phyloP scores from a whole-genome alignment of 1,140 invertebrate species.

The Camponotus pennsylvanicus region DNA sequence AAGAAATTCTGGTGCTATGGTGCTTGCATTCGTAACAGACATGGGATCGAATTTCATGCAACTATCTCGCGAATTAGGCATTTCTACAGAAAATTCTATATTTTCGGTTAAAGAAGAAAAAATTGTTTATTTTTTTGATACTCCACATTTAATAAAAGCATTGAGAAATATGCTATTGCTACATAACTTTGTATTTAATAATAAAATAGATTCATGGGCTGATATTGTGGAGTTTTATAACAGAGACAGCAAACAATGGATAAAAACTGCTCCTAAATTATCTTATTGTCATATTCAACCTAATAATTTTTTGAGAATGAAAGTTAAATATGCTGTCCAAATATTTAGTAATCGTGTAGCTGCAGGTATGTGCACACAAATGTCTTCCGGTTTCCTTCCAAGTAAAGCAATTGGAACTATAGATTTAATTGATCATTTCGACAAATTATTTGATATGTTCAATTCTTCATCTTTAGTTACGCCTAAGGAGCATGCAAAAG shows the following conservation, averaged over 20 bases:
- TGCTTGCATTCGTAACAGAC: too few relatives aligned
- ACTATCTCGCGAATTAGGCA: too few relatives aligned
- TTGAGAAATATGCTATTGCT: neutral
- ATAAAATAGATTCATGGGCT: neutral
- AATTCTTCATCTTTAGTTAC: neutral
- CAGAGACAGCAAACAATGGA: too few relatives aligned
- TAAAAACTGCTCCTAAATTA: too few relatives aligned
- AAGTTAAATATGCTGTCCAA: neutral
- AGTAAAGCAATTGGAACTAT: conserved; percentile 14
- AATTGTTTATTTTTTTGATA: neutral
- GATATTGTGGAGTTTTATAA: too few relatives aligned
- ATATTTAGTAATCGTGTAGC: neutral
- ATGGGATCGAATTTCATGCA: too few relatives aligned
- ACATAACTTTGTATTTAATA: neutral
- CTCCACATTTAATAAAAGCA: neutral
- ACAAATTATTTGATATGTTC: conserved; percentile 26
- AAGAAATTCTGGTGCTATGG: too few relatives aligned
- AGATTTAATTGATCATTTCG: conserved; percentile 1
- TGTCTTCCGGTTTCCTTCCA: neutral
- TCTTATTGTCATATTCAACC: too few relatives aligned
- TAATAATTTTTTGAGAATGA: too few relatives aligned
- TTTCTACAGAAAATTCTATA: too few relatives aligned
- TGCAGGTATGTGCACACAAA: neutral
- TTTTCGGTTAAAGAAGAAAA: neutral
- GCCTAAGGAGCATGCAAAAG: neutral